Evolutionary conservation across 2,113 vertebrate genomes (phyloP).

Genomic region (Halichoerus grypus): DNA sequence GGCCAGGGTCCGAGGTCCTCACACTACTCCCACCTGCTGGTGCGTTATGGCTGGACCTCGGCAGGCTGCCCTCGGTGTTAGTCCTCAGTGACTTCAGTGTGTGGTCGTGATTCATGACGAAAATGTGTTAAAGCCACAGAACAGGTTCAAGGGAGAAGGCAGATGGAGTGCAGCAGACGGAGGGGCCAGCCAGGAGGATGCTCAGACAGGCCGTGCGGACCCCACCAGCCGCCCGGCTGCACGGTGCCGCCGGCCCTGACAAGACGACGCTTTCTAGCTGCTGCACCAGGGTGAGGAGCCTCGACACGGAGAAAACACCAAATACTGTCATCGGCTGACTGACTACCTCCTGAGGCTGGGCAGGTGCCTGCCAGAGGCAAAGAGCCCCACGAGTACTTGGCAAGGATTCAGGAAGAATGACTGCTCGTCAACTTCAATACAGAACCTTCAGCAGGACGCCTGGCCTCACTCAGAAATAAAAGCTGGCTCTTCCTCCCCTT

Average conservation of each 20-base stretch:
- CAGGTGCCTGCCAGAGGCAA: neutral
- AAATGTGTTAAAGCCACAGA: neutral
- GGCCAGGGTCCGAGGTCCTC: neutral
- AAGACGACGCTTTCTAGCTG: neutral
- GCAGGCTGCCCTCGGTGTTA: neutral
- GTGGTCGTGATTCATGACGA: neutral
- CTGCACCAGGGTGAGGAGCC: neutral
- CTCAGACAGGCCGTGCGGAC: neutral
- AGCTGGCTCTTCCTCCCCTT: neutral
- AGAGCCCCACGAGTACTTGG: neutral
- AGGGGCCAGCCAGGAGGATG: neutral
- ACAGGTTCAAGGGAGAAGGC: neutral
- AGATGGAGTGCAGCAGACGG: neutral
- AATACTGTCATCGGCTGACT: neutral
- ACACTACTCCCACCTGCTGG: neutral
- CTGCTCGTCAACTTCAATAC: too few species aligned
- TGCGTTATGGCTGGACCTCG: neutral
- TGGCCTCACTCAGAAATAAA: neutral
- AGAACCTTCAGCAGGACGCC: neutral
- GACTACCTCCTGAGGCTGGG: neutral
- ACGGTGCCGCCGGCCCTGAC: neutral
- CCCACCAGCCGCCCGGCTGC: neutral
- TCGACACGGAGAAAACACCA: fast-evolving
- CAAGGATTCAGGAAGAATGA: neutral
- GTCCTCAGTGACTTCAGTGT: neutral